phyloP scores from a whole-genome alignment of 2,888 invertebrate species.

The Brachyopa scutellaris region DNA sequence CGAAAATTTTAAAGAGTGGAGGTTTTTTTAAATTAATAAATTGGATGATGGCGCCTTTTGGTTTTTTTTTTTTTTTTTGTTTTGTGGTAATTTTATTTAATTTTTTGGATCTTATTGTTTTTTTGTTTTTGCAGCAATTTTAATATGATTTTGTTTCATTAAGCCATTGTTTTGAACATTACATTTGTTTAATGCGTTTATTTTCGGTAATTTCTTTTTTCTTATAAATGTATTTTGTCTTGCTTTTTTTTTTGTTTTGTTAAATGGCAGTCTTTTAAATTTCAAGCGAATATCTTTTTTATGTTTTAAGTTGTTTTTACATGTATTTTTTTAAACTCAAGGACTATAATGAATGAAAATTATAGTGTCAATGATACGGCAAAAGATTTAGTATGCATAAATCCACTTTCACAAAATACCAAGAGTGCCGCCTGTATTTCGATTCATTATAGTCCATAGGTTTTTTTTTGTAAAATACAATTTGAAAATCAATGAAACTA shows the following conservation, averaged over 20 bases:
- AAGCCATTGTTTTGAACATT: constrained; percentile 64
- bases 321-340: background rate
- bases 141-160: constrained; percentile 16
- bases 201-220: constrained; percentile 39
- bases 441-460: background rate
- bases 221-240: constrained; percentile 72
- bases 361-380: background rate
- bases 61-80: constrained; percentile 17
- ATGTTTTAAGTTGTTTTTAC: constrained; percentile 31
- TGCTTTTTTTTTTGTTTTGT: constrained; percentile 46
- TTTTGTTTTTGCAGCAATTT: constrained; percentile 65
- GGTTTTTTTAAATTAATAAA: constrained; percentile 44
- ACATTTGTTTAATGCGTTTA: constrained; percentile 47
- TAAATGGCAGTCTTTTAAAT: constrained; percentile 71
- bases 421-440: too few species aligned
- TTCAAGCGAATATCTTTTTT: constrained; percentile 55
- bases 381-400: too few species aligned
- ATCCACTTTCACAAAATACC: too few species aligned
- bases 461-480: background rate
- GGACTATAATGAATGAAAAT: background rate
- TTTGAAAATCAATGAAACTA: constrained; percentile 66
- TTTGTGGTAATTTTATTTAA: background rate
- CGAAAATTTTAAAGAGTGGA: too few species aligned
- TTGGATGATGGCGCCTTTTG: constrained; percentile 46
- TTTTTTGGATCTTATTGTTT: constrained; percentile 21